Evolutionary conservation across 2,797 vertebrate species (phyloP).

Genomic region (Thamnophis elegans): DNA sequence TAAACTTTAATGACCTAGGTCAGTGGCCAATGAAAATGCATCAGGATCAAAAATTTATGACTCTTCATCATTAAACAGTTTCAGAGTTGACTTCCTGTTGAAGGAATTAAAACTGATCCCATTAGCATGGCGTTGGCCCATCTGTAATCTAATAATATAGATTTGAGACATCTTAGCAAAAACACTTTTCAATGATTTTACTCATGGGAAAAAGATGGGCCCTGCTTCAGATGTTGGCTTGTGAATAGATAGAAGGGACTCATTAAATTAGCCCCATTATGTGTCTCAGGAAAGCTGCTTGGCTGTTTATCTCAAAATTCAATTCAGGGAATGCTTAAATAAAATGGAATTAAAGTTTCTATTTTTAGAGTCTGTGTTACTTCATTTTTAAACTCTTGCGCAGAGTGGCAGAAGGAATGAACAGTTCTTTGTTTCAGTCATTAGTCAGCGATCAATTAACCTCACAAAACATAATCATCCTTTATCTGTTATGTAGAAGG

Average conservation of each 20-base stretch:
- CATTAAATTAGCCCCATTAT: neutral
- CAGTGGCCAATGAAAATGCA: neutral
- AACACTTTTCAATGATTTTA: neutral
- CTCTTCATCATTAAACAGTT: neutral
- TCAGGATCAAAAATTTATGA: neutral
- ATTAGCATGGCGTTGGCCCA: neutral
- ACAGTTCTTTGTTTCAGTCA: neutral
- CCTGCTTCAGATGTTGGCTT: neutral
- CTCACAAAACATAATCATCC: neutral
- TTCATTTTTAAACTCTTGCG: neutral
- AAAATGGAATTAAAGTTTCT: neutral
- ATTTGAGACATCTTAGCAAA: neutral
- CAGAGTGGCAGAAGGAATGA: neutral
- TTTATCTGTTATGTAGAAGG: neutral
- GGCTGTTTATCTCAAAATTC: neutral
- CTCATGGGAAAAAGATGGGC: neutral
- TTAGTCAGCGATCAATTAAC: conserved; percentile 1
- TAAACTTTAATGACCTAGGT: neutral
- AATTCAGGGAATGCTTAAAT: neutral
- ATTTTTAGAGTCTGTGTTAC: neutral
- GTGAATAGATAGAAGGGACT: neutral
- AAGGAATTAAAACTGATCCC: neutral
- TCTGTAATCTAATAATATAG: neutral
- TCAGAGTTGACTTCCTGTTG: neutral
- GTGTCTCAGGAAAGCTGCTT: neutral